Evolutionary conservation across 2,797 vertebrate species (phyloP).

Genomic region (Poecilia velifera): DNA sequence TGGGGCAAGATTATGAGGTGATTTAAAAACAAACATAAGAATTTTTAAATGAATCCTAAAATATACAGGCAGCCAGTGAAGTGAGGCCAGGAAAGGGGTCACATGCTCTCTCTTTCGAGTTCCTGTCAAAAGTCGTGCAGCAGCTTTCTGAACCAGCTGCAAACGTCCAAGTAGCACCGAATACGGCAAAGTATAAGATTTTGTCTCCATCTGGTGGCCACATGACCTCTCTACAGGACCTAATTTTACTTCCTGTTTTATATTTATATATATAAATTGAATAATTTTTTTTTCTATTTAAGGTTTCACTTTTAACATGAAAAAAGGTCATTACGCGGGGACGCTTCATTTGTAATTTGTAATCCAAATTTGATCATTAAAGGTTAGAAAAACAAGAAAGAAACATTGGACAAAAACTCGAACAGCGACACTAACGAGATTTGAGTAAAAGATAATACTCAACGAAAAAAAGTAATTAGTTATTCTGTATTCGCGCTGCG

Average conservation of each 20-base stretch:
- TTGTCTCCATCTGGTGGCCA: conserved; percentile 59
- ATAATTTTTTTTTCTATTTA: not conserved
- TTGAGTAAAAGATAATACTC: not conserved
- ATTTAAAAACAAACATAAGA: no score
- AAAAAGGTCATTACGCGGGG: not conserved
- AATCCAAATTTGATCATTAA: not conserved
- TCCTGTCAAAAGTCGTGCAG: no score
- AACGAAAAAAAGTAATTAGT: not conserved
- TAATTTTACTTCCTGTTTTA: not conserved
- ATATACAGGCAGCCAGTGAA: no score
- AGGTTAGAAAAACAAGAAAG: not conserved
- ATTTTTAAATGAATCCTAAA: no score
- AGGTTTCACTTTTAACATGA: not conserved
- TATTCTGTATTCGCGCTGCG: no score
- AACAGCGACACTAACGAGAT: not conserved
- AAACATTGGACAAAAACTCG: not conserved
- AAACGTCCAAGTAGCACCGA: not conserved
- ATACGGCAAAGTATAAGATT: not conserved
- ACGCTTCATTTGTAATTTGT: not conserved
- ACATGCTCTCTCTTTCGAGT: no score
- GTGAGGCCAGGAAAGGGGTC: no score
- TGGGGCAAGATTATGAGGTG: no score
- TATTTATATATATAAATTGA: no score
- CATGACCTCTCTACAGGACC: not conserved
- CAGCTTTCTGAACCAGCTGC: no score